Evolutionary conservation across 2,888 invertebrate species (phyloP).

Genomic region (Agapostemon virescens): DNA sequence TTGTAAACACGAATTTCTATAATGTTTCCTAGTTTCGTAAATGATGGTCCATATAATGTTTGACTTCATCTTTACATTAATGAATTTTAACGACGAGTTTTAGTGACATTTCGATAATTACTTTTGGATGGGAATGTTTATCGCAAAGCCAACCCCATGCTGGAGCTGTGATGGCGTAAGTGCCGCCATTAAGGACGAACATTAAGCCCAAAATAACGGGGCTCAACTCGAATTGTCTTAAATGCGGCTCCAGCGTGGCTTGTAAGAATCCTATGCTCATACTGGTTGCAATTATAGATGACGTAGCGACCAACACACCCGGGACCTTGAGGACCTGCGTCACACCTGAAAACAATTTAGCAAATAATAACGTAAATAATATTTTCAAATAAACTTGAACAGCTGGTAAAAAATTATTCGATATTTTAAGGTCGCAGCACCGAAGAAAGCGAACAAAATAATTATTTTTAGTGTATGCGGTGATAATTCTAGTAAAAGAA

Average conservation of each 20-base stretch:
- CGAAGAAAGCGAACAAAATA: no score
- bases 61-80: no score
- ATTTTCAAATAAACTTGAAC: no score
- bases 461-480: no score
- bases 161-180: slow-evolving; percentile 90
- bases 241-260: slow-evolving; percentile 93
- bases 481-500: no score
- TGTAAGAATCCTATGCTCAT: slow-evolving; percentile 93
- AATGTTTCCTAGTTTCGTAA: no score
- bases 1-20: no score
- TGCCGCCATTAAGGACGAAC: slow-evolving; percentile 92
- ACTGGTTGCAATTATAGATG: slow-evolving; percentile 88
- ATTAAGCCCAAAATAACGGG: slow-evolving; percentile 88
- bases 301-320: slow-evolving; percentile 86
- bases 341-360: slow-evolving; percentile 82
- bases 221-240: slow-evolving; percentile 87
- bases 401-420: no score
- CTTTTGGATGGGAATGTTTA: slow-evolving; percentile 85
- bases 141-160: slow-evolving; percentile 92
- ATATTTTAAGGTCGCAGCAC: no score
- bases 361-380: no score
- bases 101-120: slow-evolving; percentile 40
- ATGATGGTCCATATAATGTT: no score
- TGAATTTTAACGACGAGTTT: background rate
- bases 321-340: slow-evolving; percentile 87